phyloP scores from a whole-genome alignment of 1,140 invertebrate genomes.

The Cepaea nemoralis region DNA sequence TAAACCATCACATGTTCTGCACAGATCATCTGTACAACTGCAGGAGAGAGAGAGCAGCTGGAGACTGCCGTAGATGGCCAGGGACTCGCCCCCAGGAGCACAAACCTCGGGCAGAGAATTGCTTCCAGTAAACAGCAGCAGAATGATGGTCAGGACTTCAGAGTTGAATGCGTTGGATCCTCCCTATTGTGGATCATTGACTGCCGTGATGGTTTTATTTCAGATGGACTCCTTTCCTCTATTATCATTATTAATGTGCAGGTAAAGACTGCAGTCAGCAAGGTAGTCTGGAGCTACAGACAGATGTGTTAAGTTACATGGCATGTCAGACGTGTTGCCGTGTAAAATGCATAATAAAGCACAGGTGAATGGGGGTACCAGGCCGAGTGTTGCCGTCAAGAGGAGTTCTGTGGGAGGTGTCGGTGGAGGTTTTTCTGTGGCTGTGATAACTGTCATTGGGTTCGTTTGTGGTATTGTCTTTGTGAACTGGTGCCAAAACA shows the following conservation, averaged over 20 bases:
- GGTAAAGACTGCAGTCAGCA: background rate
- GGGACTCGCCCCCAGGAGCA: background rate
- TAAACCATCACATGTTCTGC: background rate
- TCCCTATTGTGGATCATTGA: background rate
- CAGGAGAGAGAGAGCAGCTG: too few relatives aligned
- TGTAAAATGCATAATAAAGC: slow-evolving; percentile 23
- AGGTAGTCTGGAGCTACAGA: background rate
- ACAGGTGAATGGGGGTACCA: slow-evolving; percentile 18
- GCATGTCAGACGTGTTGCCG: background rate
- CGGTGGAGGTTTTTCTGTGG: background rate
- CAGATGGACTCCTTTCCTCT: background rate
- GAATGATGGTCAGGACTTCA: background rate
- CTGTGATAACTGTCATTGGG: slow-evolving; percentile 38
- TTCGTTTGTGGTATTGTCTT: slow-evolving; percentile 46
- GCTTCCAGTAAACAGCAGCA: background rate
- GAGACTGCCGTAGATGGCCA: background rate
- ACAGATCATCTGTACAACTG: background rate
- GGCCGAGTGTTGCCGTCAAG: background rate
- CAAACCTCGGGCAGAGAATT: background rate
- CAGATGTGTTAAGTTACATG: background rate
- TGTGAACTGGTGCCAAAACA: slow-evolving; percentile 45
- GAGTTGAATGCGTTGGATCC: slow-evolving; percentile 17
- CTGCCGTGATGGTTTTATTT: background rate
- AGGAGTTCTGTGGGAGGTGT: background rate
- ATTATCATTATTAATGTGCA: background rate